Conservation (phyloP, 2,113 vertebrate species). For the Ptychochromis oligacanthus region DNA sequence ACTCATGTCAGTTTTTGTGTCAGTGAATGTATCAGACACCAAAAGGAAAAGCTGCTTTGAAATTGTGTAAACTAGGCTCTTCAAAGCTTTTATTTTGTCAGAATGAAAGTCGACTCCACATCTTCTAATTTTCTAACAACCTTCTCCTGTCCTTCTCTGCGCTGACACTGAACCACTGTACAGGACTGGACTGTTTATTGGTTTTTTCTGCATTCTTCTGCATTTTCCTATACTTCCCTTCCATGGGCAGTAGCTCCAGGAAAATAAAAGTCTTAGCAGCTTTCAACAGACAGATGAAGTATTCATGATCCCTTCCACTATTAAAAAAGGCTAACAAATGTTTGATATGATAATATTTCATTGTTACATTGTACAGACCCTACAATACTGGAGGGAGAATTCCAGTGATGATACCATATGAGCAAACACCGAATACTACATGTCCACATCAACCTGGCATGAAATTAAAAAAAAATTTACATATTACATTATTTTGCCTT, state of each 20-base stretch:
- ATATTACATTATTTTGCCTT: not conserved
- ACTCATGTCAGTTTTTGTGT: not conserved
- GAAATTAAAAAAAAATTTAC: rapidly evolving
- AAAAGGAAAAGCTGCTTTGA: not conserved
- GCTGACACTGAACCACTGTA: not conserved
- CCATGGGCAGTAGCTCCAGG: not conserved
- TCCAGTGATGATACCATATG: too few species aligned
- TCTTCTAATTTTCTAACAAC: not conserved
- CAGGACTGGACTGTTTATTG: not conserved
- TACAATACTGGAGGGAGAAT: not conserved
- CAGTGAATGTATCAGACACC: not conserved
- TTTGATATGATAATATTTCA: not conserved
- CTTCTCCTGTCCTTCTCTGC: not conserved
- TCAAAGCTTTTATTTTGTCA: not conserved
- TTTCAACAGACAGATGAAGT: not conserved
- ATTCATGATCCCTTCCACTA: too few species aligned
- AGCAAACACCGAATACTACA: not conserved
- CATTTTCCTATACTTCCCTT: rapidly evolving
- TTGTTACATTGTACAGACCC: not conserved
- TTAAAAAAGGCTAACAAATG: too few species aligned
- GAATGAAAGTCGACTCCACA: not conserved
- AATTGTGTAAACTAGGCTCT: not conserved
- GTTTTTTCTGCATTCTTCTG: not conserved
- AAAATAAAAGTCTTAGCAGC: not conserved
- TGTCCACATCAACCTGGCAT: rapidly evolving